These are phyloP conservation scores for Colius striatus DNA, from an alignment of 2,113 vertebrate species.

Conservation along the genomic window DNA sequence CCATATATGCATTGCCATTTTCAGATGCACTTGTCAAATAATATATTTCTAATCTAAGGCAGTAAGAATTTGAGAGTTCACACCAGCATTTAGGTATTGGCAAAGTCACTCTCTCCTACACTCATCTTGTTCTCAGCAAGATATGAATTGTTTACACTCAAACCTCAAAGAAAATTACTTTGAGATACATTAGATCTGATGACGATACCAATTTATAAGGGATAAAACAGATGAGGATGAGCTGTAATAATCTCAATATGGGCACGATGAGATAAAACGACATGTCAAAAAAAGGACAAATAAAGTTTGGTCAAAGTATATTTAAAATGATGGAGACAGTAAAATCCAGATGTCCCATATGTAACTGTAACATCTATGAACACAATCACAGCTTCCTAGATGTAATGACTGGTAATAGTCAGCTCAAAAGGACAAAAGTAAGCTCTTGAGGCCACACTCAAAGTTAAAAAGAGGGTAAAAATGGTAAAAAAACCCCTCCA, in stretches of 20 bases:
- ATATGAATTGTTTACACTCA: neutral
- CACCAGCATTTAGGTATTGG: neutral
- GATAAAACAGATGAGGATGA: neutral
- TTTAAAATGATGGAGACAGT: rapidly evolving
- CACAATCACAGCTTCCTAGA: neutral
- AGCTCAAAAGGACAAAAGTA: neutral
- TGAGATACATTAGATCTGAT: neutral
- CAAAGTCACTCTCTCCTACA: neutral
- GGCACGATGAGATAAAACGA: neutral
- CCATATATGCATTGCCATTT: neutral
- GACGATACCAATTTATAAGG: neutral
- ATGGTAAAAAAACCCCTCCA: neutral
- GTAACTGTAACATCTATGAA: neutral
- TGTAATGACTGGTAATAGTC: neutral
- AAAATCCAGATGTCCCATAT: neutral
- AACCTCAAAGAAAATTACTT: neutral
- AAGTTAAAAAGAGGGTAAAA: neutral
- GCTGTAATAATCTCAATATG: neutral
- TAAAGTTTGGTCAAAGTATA: neutral
- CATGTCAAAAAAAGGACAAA: neutral
- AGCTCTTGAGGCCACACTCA: neutral
- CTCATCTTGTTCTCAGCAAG: neutral
- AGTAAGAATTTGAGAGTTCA: neutral
- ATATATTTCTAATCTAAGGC: neutral
- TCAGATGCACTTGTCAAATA: neutral